phyloP scores from a whole-genome alignment of 2,113 vertebrate genomes.

The Rhagologus leucostigma region DNA sequence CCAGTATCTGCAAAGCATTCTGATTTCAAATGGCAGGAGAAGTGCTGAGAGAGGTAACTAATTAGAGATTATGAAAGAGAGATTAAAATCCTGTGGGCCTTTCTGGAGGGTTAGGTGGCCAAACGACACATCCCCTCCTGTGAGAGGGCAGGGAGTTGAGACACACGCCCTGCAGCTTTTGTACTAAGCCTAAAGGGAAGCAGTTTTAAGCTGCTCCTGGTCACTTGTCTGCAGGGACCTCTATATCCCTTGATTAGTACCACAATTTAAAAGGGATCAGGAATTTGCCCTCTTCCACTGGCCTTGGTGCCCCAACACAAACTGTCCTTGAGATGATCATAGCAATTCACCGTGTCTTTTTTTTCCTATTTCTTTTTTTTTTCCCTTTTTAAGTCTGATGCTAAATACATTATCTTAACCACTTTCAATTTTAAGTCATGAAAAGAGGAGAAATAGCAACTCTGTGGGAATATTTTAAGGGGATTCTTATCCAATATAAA shows the following conservation, averaged over 20 bases:
- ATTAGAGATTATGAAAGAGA: conserved; percentile 49
- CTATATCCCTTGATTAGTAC: not conserved
- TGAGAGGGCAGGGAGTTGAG: not conserved
- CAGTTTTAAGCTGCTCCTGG: not conserved
- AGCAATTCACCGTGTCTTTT: not conserved
- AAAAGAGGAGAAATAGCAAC: conserved; percentile 6
- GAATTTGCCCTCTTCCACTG: not conserved
- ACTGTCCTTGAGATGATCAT: not conserved
- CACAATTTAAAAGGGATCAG: not conserved
- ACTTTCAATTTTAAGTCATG: not conserved
- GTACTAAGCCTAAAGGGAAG: not conserved
- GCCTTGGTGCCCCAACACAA: not conserved
- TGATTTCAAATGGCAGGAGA: conserved; percentile 16
- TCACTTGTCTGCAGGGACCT: not conserved
- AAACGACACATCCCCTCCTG: not conserved
- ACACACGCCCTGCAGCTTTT: not conserved
- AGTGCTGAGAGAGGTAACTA: conserved; percentile 18
- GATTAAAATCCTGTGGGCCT: conserved; percentile 8
- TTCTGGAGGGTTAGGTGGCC: not conserved
- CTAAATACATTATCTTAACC: conserved; percentile 11
- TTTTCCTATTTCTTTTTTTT: not conserved
- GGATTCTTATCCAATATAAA: conserved; percentile 11
- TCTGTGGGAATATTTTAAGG: conserved; percentile 27
- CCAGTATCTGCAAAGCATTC: not conserved
- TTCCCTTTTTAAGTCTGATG: not conserved